Evolutionary conservation across 2,797 vertebrate species (phyloP).

Genomic region (Holocentrus rufus): DNA sequence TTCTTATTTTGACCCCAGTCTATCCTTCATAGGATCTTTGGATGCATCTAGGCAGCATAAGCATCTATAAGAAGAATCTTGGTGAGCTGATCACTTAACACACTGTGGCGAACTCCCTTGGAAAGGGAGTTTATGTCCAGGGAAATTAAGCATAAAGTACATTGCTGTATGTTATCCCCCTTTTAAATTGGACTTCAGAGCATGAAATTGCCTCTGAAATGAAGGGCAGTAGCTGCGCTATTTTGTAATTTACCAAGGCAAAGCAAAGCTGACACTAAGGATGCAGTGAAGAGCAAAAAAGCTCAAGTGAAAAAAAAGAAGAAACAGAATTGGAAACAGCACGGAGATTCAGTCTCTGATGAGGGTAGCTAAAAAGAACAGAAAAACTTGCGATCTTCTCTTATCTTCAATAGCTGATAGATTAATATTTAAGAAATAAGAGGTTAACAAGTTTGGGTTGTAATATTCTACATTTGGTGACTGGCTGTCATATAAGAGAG

Average conservation of each 20-base stretch:
- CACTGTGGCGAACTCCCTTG: conserved; percentile 7
- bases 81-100: conserved; percentile 19
- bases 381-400: not conserved
- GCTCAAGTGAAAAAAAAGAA: not conserved
- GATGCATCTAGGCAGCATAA: conserved; percentile 38
- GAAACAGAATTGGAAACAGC: not conserved
- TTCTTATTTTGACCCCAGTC: conserved; percentile 39
- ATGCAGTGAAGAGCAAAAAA: conserved; percentile 5
- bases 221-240: conserved; percentile 38
- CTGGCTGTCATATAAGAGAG: not conserved
- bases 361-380: conserved; percentile 1
- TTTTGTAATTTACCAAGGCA: conserved; percentile 34
- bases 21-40: conserved; percentile 40
- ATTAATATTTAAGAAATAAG: not conserved
- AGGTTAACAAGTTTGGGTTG: not conserved
- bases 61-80: conserved; percentile 5
- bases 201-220: conserved; percentile 63
- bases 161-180: conserved; percentile 29
- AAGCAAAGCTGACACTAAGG: conserved; percentile 29
- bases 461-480: not conserved
- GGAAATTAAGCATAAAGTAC: conserved; percentile 28
- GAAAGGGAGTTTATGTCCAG: conserved; percentile 1
- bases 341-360: conserved; percentile 13
- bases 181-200: conserved; percentile 55
- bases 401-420: not conserved